Conservation (phyloP, 2,888 invertebrate species). For the Melanotus villosus region DNA sequence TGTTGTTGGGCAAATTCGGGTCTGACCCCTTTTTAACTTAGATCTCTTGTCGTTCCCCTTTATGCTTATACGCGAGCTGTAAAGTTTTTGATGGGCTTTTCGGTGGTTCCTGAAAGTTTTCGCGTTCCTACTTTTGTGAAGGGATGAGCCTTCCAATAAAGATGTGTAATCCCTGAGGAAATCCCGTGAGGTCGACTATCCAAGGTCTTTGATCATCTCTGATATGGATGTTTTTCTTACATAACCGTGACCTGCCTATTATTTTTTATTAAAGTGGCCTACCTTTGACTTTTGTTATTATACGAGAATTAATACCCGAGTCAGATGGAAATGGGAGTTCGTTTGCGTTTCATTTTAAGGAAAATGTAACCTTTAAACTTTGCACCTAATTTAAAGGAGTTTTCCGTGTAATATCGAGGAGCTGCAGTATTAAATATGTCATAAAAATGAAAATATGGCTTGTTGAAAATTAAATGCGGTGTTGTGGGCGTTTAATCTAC, state of each 20-base stretch:
- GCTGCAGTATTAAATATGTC: too few relatives aligned
- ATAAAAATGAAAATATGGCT: too few relatives aligned
- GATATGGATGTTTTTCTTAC: not conserved
- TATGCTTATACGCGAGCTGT: not conserved
- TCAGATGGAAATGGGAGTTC: too few relatives aligned
- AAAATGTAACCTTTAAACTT: too few relatives aligned
- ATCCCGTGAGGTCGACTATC: not conserved
- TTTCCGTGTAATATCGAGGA: too few relatives aligned
- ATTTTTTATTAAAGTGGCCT: not conserved
- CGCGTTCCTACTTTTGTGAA: not conserved
- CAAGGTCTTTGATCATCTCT: not conserved
- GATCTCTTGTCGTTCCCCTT: conserved; percentile 11
- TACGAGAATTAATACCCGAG: too few relatives aligned
- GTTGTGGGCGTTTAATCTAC: too few relatives aligned
- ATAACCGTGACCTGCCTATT: not conserved
- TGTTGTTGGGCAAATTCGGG: not conserved
- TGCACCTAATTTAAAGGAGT: too few relatives aligned
- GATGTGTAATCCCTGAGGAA: not conserved
- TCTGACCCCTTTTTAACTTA: too few relatives aligned
- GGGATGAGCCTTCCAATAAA: not conserved
- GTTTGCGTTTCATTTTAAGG: too few relatives aligned
- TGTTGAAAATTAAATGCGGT: too few relatives aligned
- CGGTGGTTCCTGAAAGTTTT: not conserved
- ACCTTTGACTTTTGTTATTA: too few relatives aligned
- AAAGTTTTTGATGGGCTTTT: conserved; percentile 15